Evolutionary conservation across 2,797 vertebrate species (phyloP), one percentile per base, ranked within the genome.

Genomic region (Petrocephalus sullivani): DNA sequence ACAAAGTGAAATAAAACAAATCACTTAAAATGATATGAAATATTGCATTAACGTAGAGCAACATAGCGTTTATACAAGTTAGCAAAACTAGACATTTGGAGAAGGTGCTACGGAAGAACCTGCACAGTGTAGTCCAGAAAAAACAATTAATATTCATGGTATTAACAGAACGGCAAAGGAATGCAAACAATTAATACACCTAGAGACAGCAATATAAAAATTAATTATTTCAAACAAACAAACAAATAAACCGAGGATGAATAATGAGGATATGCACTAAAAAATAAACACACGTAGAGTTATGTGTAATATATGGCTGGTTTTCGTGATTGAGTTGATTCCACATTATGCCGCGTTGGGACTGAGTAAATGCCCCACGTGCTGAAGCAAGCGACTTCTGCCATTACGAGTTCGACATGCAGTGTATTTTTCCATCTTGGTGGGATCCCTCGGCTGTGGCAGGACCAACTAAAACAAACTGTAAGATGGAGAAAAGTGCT

Each of bases 351-450:
- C 37, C 16, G 37, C 37, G 37, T 46, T 78, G 71, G 6, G 46
- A 23, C 51, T 54, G 46, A 51, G 4, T 14, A 54, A 83, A 83
- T 54, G 21, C 9, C 51, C 51, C 81, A 21, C 12, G 49, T 53
- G 46, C 46, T 14, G 21, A 83, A 83, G 49, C n/a, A 28, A 53
- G 10, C 2, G 81, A 51, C 61, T 64, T 3, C 23, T 28, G 81
- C 51, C 81, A 54, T 83, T 83, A 83, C 10, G 19, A 23, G 51
- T 54, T 28, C 46, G 7, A 46, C 53, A 14, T 41, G 53, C 58
- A 75, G 81, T 56, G 16, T 14, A 87, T 41, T 81, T 78, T 41
- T 81, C 56, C 33, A 57, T 58, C 58, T 87, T 46, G 58, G 87
- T 12, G 9, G 3, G n/a, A 41, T 19, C 37, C n/a, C 71, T 87